Base-by-base conservation (phyloP, 2,797 vertebrate species). In the Florisuga fusca region DNA sequence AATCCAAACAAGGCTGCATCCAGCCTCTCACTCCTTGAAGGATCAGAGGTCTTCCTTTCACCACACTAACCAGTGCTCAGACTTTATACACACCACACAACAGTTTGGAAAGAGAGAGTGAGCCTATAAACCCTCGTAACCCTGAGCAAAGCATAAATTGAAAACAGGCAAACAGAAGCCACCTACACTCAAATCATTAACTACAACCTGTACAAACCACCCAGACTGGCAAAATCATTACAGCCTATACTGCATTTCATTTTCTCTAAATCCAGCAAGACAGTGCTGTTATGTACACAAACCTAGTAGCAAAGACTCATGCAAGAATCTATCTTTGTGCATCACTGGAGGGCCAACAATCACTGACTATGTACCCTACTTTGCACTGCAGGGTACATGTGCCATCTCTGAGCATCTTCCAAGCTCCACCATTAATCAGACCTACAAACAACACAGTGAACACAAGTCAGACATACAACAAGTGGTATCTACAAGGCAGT, bases 401-500 rank as follows among this genome's bases (percentile, higher is more conserved):
- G 48, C 20, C 13, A 16, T 12, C 54, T 57, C 48, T 3, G 8
- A 69, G 31, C 19, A 50, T 27, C 55, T 84, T 41, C 64, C 74
- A 55, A 53, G 82, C 55, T 84, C 17, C 41, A 54, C 36, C 1
- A 1, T 29, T 5, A 48, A 16, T 33, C 19, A 72, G 62, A 33
- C 14, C 71, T 53, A 18, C 29, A 22, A 2, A 46, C 25, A 62
- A 4, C 58, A 27, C 7, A 1, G 11, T 18, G 38, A 63, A 31
- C 53, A 38, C 6, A 51, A 68, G 36, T 18, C 26, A 21, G 3
- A 20, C 6, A 5, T 3, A 10, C 26, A 63, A 17, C 18, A 43
- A 64, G 23, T 0, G 0, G 2, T 4, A 48, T 9, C 50, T 45
- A 13, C 15, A 21, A 46, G n/a, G 23, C 36, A 36, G 6, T 19